Evolutionary conservation across 2,113 vertebrate genomes (phyloP).

Genomic region (Pseudois nayaur): DNA sequence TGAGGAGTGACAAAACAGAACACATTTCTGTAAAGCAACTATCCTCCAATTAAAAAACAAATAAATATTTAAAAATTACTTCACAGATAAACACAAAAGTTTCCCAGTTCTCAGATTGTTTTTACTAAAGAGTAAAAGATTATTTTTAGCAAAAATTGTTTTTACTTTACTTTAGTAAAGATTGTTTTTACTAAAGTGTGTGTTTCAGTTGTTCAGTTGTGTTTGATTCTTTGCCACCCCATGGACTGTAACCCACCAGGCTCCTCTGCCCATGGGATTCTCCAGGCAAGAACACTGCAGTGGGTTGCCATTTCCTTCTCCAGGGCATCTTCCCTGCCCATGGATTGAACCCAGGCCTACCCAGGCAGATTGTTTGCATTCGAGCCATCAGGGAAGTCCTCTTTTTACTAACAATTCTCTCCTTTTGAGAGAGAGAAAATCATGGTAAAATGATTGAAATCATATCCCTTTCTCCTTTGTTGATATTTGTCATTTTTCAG

Average conservation of each 20-base stretch:
- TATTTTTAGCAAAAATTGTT: no score
- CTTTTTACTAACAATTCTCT: not conserved
- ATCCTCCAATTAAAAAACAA: not conserved
- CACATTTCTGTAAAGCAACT: not conserved
- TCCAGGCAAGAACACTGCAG: not conserved
- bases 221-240: not conserved
- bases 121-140: not conserved
- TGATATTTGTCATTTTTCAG: conserved; percentile 15
- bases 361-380: not conserved
- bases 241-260: not conserved
- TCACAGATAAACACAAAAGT: not conserved
- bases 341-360: not conserved
- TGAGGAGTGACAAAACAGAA: not conserved
- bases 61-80: not conserved
- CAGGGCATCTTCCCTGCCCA: not conserved
- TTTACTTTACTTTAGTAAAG: not conserved
- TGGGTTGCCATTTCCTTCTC: not conserved
- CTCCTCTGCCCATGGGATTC: not conserved
- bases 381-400: not conserved
- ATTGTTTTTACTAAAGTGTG: not conserved
- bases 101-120: not conserved
- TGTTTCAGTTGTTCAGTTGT: not conserved
- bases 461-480: not conserved
- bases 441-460: conserved; percentile 18
- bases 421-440: not conserved